These are phyloP conservation scores for Diglossa cyanea DNA, from an alignment of 2,797 vertebrate genomes.

Conservation along the genomic window DNA sequence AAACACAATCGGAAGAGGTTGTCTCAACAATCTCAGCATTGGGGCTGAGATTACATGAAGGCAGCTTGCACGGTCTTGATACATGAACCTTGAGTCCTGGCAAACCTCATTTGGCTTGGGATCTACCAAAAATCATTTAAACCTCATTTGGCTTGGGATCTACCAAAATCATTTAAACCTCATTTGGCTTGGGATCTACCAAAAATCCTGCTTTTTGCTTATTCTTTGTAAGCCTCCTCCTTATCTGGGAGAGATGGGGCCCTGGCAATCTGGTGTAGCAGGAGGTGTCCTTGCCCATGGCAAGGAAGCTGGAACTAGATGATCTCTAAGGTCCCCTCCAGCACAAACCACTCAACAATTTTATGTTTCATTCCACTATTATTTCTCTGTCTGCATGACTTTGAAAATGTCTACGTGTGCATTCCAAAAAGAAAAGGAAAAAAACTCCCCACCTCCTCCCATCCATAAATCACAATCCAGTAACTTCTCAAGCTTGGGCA, in stretches of 20 bases:
- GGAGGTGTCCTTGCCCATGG: not conserved
- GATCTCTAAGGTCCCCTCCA: not conserved
- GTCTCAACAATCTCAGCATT: not conserved
- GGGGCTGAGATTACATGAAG: not conserved
- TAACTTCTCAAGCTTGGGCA: not conserved
- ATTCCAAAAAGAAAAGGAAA: not conserved
- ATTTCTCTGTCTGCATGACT: not conserved
- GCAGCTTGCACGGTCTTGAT: not conserved
- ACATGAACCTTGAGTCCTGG: not conserved
- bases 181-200: not conserved
- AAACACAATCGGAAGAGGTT: not conserved
- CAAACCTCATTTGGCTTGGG: not conserved
- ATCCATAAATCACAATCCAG: not conserved
- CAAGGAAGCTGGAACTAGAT: too few relatives aligned
- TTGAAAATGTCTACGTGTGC: not conserved
- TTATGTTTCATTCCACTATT: not conserved
- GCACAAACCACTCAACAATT: not conserved
- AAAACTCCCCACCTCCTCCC: accelerated
- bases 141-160: not conserved
- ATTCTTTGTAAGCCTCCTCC: not conserved
- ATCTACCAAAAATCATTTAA: not conserved
- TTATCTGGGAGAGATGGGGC: not conserved
- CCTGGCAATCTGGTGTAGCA: not conserved
- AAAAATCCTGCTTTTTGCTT: not conserved
- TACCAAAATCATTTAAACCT: not conserved